phyloP scores from a whole-genome alignment of 1,140 invertebrate species.

The Calliphora vicina region DNA sequence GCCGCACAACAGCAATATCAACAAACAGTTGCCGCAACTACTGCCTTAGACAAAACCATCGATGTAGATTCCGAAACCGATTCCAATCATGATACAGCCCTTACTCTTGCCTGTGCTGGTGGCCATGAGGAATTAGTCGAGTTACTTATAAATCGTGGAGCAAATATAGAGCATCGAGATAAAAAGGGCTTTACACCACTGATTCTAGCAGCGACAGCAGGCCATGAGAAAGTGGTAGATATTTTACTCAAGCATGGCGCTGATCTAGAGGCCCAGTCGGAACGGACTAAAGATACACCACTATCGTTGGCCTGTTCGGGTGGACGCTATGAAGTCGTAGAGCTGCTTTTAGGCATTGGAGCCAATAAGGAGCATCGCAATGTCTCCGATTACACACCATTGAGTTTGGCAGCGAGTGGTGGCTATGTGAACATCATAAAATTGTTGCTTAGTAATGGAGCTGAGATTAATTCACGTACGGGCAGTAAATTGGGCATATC shows the following conservation, averaged over 20 bases:
- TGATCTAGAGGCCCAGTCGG: slow-evolving; percentile 97
- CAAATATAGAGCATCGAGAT: slow-evolving; percentile 97
- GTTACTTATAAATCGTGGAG: slow-evolving; percentile 86
- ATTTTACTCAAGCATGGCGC: slow-evolving; percentile 91
- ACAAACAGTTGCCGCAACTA: slow-evolving; percentile 61
- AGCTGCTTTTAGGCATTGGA: slow-evolving; percentile 84
- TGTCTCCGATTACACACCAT: slow-evolving; percentile 98
- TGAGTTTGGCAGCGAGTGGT: slow-evolving; percentile 96
- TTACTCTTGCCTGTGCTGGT: slow-evolving; percentile 96
- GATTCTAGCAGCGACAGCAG: slow-evolving; percentile 95
- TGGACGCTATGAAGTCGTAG: slow-evolving; percentile 96
- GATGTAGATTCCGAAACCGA: slow-evolving; percentile 97
- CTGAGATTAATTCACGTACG: slow-evolving; percentile 98
- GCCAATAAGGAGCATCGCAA: slow-evolving; percentile 99
- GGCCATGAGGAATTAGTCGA: slow-evolving; percentile 96
- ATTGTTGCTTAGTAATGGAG: slow-evolving; percentile 86
- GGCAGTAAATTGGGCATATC: slow-evolving; percentile 98
- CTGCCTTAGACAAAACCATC: slow-evolving; percentile 70
- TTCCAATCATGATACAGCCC: slow-evolving; percentile 96
- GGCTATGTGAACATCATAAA: slow-evolving; percentile 99
- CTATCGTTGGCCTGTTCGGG: slow-evolving; percentile 97
- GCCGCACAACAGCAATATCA: slow-evolving; percentile 59
- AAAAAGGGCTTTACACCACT: slow-evolving; percentile 99
- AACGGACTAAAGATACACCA: slow-evolving; percentile 98
- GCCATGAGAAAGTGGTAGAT: slow-evolving; percentile 95